Conservation (phyloP, 2,797 vertebrate genomes). For the Melanotaenia trifasciata region DNA sequence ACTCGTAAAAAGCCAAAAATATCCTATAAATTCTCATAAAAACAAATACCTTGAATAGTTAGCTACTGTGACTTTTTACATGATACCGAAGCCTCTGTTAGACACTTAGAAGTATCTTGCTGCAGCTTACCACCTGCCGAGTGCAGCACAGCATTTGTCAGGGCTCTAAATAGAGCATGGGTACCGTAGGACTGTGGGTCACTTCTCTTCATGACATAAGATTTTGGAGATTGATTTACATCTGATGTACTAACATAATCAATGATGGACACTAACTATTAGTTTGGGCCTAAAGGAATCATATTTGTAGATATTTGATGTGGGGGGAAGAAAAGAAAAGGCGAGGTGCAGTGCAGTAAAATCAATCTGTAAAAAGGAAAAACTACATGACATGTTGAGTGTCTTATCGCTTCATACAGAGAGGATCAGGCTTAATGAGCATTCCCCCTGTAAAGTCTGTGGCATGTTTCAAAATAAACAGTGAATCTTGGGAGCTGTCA, state of each 20-base stretch:
- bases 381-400: background rate
- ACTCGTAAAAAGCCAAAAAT: conserved; percentile 10
- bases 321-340: background rate
- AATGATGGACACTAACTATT: background rate
- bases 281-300: background rate
- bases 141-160: conserved; percentile 63
- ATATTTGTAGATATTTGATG: background rate
- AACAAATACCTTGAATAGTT: conserved; percentile 12
- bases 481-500: conserved; percentile 66
- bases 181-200: conserved; percentile 48
- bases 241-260: conserved; percentile 25
- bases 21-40: conserved; percentile 19
- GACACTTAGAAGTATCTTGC: background rate
- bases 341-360: background rate
- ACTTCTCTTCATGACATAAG: conserved; percentile 52
- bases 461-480: conserved; percentile 81
- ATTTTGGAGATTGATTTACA: conserved; percentile 52
- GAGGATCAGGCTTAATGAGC: conserved; percentile 34
- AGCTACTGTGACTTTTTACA: conserved; percentile 26
- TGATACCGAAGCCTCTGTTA: conserved; percentile 12
- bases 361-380: background rate
- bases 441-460: conserved; percentile 50
- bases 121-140: conserved; percentile 69
- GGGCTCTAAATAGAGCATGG: conserved; percentile 76
- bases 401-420: conserved; percentile 45